phyloP scores from a whole-genome alignment of 92 coral and sea anemone species.

The Siderastrea radians region DNA sequence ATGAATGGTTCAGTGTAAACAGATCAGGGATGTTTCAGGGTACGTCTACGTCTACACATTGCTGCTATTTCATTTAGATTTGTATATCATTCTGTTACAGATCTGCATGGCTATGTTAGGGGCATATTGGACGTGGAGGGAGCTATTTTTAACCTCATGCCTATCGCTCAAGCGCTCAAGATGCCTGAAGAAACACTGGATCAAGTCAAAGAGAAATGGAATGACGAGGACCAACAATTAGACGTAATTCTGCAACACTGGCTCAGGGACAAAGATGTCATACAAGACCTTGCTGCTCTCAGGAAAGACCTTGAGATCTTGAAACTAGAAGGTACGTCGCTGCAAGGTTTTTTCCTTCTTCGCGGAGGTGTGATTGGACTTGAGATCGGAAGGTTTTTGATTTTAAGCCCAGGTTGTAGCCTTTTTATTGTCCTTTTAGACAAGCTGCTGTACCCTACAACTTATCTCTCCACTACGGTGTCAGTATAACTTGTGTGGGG shows the following conservation, averaged over 20 bases:
- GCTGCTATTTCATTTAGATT: neutral
- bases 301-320: neutral
- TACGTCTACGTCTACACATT: neutral
- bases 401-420: no score
- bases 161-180: neutral
- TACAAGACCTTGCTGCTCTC: neutral
- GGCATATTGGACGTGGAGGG: neutral
- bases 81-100: neutral
- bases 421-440: no score
- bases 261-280: neutral
- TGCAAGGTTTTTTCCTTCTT: no score
- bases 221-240: neutral
- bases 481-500: no score
- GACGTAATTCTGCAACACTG: neutral
- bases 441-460: no score
- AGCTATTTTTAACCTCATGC: neutral
- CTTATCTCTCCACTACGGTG: no score
- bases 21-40: no score
- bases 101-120: neutral
- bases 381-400: no score
- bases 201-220: fast-evolving
- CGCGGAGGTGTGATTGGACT: no score
- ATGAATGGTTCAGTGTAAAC: no score
- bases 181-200: neutral
- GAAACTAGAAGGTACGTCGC: neutral